Evolutionary conservation across 2,797 vertebrate species (phyloP), one percentile per base, ranked within the genome.

Genomic region (Lithobates sylvaticus): DNA sequence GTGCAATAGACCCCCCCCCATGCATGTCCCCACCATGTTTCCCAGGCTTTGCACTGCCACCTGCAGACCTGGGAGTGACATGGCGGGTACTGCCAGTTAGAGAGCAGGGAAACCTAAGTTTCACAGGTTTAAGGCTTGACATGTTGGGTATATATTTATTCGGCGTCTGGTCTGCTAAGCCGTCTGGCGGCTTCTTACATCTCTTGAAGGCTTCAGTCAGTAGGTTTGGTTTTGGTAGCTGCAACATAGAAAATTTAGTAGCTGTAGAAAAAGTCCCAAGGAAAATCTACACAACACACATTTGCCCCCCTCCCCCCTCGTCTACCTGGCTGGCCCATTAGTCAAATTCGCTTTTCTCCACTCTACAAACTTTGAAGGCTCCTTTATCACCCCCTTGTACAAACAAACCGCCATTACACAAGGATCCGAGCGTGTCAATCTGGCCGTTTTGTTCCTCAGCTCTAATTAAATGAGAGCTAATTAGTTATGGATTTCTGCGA

Each of bases 401-500:
- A 72, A 74, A 79, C 42, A 50, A 36, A 82, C 10, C 79, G 16
- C 85, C 68, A 42, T 83, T 73, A 79, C 16, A 50, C 5, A 16
- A 64, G 67, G 44, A 58, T 78, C 26, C 16, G 68, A 83, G 73
- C 73, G 70, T 32, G 67, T 67, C 0, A 1, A 89, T 88, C 89
- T 86, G 80, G 18, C 81, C 88, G 86, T 87, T 72, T 83, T 78
- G 89, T 92, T 93, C 92, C 91, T 93, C 90, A 91, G 90, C 91
- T 92, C 88, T 91, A 90, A 91, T 93, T 93, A 93, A 93, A 92
- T 90, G 90, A 89, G 89, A 89, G 85, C 90, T 90, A 94, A 94
- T 94, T 92, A 91, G 90, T 91, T 89, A 90, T 90, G 84, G 91
- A 91, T 92, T 88, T 36, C 76, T 90, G 89, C 13, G 13, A 90